Conservation (phyloP, 2,888 invertebrate genomes). For the Marasmarcha lunaedactyla region DNA sequence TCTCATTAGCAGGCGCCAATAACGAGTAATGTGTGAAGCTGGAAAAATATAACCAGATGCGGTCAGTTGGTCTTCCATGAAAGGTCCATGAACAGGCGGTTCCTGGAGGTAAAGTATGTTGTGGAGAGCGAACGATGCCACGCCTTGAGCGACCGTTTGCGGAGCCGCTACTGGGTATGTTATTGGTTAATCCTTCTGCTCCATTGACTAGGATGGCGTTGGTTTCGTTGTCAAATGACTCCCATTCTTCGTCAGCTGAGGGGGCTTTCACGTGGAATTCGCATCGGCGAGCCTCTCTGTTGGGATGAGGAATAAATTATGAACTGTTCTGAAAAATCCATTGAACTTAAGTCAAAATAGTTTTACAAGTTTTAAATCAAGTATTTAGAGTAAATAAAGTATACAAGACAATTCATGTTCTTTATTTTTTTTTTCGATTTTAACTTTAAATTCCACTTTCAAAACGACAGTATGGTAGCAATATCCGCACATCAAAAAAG, state of each 20-base stretch:
- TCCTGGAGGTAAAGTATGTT: conserved; percentile 87
- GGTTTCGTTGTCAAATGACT: conserved; percentile 23
- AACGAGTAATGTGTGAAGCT: conserved; percentile 86
- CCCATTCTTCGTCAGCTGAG: conserved; percentile 67
- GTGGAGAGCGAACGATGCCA: conserved; percentile 81
- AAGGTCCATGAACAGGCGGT: conserved; percentile 90
- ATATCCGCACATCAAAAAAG: too few relatives aligned
- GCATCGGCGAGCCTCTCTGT: conserved; percentile 70
- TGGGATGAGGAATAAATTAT: not conserved
- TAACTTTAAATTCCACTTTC: too few relatives aligned
- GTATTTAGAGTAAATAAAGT: too few relatives aligned
- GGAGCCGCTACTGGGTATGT: conserved; percentile 32
- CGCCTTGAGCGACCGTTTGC: conserved; percentile 76
- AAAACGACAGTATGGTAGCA: too few relatives aligned
- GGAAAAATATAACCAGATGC: conserved; percentile 89
- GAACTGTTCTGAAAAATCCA: too few relatives aligned
- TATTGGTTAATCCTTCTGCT: too few relatives aligned
- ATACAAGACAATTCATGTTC: too few relatives aligned
- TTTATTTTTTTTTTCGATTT: too few relatives aligned
- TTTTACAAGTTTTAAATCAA: too few relatives aligned
- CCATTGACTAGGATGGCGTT: conserved; percentile 21
- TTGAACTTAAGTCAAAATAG: too few relatives aligned
- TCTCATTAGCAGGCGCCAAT: conserved; percentile 32
- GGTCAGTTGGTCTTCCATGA: conserved; percentile 80
- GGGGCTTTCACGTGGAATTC: conserved; percentile 84